These are phyloP conservation scores for Tetragonula clypearis DNA, from an alignment of 1,140 invertebrate genomes.

Conservation along the genomic window DNA sequence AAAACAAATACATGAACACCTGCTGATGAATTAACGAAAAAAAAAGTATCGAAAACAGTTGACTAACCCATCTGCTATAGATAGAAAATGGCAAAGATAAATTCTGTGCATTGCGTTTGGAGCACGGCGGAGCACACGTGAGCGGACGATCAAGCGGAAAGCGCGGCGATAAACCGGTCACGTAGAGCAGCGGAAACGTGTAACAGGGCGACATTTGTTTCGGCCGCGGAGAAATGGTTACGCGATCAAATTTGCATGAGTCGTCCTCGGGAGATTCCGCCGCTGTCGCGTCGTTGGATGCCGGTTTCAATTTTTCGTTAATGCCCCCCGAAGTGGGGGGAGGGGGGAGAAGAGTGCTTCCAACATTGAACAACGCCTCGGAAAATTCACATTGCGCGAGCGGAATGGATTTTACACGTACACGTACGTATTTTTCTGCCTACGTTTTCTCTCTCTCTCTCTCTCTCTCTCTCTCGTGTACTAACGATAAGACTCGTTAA, in stretches of 20 bases:
- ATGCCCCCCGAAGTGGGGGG: background rate
- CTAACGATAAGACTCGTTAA: no score
- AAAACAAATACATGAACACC: background rate
- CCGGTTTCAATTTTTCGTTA: conserved; percentile 3
- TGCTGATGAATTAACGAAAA: background rate
- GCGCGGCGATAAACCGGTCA: conserved; percentile 53
- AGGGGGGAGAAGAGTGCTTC: no score
- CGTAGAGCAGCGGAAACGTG: conserved; percentile 46
- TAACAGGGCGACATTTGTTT: conserved; percentile 58
- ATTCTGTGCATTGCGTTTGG: background rate
- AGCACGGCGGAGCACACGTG: conserved; percentile 14
- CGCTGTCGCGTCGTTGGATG: background rate
- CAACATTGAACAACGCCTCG: no score
- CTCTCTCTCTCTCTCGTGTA: no score
- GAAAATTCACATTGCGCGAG: no score
- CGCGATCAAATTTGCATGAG: conserved; percentile 56
- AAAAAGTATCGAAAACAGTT: background rate
- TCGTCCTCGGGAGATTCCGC: conserved; percentile 20
- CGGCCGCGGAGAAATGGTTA: conserved; percentile 45
- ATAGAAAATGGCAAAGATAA: background rate
- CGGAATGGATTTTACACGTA: no score
- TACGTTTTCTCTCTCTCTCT: no score
- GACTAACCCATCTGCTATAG: background rate
- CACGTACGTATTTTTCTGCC: no score
- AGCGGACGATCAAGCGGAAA: conserved; percentile 55